Conservation (phyloP, 2,888 invertebrate genomes). For the Ethmia dodecea region DNA sequence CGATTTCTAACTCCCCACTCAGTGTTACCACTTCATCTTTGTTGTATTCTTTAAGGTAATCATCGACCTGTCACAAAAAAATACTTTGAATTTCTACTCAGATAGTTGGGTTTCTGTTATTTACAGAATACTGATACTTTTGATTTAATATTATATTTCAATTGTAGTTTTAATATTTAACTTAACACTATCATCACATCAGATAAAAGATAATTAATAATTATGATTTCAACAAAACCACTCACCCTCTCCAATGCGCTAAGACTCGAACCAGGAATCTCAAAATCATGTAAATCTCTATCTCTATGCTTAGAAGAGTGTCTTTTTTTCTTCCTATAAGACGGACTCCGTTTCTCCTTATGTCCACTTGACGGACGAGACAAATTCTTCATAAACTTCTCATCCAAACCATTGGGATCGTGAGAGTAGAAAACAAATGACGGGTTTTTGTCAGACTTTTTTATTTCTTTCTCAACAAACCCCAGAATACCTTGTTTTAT, state of each 20-base stretch:
- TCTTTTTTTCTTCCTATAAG: conserved; percentile 66
- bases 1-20: conserved; percentile 71
- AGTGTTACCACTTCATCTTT: conserved; percentile 69
- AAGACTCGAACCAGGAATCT: conserved; percentile 69
- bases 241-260: conserved; percentile 68
- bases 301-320: conserved; percentile 66
- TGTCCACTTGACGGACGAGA: conserved; percentile 69
- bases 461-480: conserved; percentile 71
- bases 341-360: conserved; percentile 68
- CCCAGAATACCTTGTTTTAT: conserved; percentile 71
- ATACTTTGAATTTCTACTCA: too few species aligned
- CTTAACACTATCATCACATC: too few species aligned
- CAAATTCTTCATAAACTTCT: conserved; percentile 59
- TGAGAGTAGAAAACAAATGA: conserved; percentile 72
- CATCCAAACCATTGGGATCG: conserved; percentile 67
- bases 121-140: conserved; percentile 2
- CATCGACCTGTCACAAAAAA: conserved; percentile 65
- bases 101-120: too few species aligned
- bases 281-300: conserved; percentile 68
- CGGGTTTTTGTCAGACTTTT: conserved; percentile 68
- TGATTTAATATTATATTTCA: neutral
- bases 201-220: too few species aligned
- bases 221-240: too few species aligned
- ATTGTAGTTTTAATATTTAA: too few species aligned
- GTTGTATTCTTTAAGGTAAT: conserved; percentile 71